Evolutionary conservation across 2,888 invertebrate genomes (phyloP), one percentile per base, ranked within the genome.

Genomic region (Agrochola circellaris): DNA sequence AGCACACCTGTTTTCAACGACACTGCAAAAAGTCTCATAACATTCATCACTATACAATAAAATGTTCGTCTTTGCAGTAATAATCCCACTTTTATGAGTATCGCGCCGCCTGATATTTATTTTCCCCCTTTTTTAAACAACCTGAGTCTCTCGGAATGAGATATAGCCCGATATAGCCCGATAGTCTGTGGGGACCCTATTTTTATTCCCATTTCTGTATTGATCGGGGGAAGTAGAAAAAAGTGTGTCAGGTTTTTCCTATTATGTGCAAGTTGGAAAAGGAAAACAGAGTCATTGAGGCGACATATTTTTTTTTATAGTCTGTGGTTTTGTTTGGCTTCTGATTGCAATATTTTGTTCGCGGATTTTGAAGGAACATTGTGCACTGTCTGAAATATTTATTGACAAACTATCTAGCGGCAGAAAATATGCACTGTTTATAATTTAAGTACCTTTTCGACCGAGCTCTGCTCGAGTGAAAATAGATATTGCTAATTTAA

Each of bases 71-170:
- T 80, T 71, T 56, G 23, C 67, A 73, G 68, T 68, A 68, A 80
- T 84, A 87, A 87, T 86, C 77, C 84, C 34, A 81, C 72, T 76
- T 87, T 87, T 86, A 87, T 87, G 84, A 87, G 79, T 54, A 61
- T 45, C 30, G 34, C 38, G 23, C 56, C 15, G 62, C 8, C 68
- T 68, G 69, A 73, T 66, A 78, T 81, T 79, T 73, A 42, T 7
- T 67, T 68, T 80, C 61, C 51, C 68, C 76, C 64, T 64, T 75
- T 82, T 87, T 74, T 68, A 66, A 72, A 81, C 58, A 76, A 67
- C 60, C 78, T 42, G 67, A 73, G 77, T 65, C 64, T 82, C 64
- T 66, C 34, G 26, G 42, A 75, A 77, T 81, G 77, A 83, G 75
- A 83, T 80, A 79, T 70, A 54, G 38, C 76, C 48, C 30, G 71